Evolutionary conservation across 2,888 invertebrate genomes (phyloP).

Genomic region (Melanchra persicariae): DNA sequence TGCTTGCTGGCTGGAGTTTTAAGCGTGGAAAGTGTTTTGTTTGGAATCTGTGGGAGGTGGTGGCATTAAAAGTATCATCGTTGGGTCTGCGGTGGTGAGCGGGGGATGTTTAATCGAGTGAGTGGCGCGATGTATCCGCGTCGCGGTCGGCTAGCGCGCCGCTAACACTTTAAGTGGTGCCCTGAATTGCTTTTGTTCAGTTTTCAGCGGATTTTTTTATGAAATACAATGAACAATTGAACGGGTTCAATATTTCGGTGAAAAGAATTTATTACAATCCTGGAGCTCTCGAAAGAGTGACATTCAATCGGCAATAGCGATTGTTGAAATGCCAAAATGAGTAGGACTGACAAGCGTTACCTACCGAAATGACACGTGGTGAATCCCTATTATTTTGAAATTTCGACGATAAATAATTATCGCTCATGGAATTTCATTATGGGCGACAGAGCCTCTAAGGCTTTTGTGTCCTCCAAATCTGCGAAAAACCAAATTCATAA

Average conservation of each 20-base stretch:
- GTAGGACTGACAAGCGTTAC: no score
- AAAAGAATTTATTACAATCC: not conserved
- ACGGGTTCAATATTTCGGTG: conserved; percentile 1
- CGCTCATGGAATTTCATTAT: no score
- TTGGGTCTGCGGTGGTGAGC: conserved; percentile 36
- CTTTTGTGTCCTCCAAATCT: no score
- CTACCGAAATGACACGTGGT: no score
- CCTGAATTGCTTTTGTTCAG: conserved; percentile 43
- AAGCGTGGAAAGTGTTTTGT: conserved; percentile 44
- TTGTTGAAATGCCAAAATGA: no score
- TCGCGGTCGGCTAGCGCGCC: conserved; percentile 44
- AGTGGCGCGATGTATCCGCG: conserved; percentile 41
- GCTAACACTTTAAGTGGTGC: conserved; percentile 55
- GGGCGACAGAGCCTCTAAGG: no score
- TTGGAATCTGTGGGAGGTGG: conserved; percentile 40
- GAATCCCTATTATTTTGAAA: no score
- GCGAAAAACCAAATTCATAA: no score
- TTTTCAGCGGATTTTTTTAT: conserved; percentile 22
- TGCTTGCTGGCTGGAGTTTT: conserved; percentile 40
- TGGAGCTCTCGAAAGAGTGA: not conserved
- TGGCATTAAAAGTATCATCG: conserved; percentile 52
- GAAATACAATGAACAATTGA: conserved; percentile 8
- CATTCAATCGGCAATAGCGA: no score
- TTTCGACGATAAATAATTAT: no score
- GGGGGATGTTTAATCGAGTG: conserved; percentile 58